These are phyloP conservation scores for Spodoptera frugiperda DNA, from an alignment of 1,140 invertebrate genomes.

Conservation along the genomic window DNA sequence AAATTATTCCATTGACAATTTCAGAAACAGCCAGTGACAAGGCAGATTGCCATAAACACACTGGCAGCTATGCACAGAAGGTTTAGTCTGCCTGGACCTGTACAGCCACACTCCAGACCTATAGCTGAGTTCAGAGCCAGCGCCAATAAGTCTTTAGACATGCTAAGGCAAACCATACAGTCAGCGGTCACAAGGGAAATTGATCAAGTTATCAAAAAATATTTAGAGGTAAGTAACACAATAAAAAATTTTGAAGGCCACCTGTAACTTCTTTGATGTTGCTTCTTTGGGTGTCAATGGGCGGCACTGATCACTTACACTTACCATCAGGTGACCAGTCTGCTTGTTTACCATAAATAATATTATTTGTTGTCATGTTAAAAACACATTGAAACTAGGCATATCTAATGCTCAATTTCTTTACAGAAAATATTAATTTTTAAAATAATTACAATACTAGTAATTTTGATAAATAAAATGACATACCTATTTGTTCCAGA, in stretches of 20 bases:
- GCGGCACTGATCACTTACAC: too few species aligned
- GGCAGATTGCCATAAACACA: slow-evolving; percentile 88
- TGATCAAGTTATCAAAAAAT: slow-evolving; percentile 91
- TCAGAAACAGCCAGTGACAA: slow-evolving; percentile 87
- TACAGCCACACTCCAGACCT: slow-evolving; percentile 85
- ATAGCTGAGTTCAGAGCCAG: slow-evolving; percentile 86
- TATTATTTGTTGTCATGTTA: too few species aligned
- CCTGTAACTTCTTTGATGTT: too few species aligned
- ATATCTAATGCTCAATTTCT: too few species aligned
- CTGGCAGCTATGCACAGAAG: slow-evolving; percentile 86
- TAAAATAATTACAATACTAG: too few species aligned
- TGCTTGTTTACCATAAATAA: too few species aligned
- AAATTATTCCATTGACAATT: background rate
- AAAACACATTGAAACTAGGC: too few species aligned
- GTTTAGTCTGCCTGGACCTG: slow-evolving; percentile 85
- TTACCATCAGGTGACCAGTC: too few species aligned
- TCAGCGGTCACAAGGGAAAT: slow-evolving; percentile 92
- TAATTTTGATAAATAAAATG: too few species aligned
- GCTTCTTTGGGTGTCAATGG: too few species aligned
- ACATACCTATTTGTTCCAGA: slow-evolving; percentile 82
- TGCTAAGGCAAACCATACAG: slow-evolving; percentile 91
- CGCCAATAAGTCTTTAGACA: slow-evolving; percentile 91
- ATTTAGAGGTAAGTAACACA: slow-evolving; percentile 88
- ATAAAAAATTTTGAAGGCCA: too few species aligned
- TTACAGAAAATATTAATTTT: too few species aligned